These are phyloP conservation scores for Magallana nippona DNA, from an alignment of 2,888 invertebrate species.

Conservation along the genomic window DNA sequence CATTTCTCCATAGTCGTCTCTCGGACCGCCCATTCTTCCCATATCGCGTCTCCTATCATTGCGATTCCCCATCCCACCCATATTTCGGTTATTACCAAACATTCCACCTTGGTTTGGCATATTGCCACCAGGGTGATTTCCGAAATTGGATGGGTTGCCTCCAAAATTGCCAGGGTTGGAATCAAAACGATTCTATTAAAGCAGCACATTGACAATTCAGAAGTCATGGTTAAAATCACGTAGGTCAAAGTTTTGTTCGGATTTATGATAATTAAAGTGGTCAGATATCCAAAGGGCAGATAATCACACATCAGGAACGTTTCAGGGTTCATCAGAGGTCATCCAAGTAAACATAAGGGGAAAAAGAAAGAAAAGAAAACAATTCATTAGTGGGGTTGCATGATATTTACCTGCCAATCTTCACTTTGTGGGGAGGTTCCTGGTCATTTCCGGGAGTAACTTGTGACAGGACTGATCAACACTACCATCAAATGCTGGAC, in stretches of 20 bases:
- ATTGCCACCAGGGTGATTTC: not conserved
- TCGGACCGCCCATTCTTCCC: conserved; percentile 38
- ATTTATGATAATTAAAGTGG: not conserved
- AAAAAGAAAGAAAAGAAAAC: conserved; percentile 44
- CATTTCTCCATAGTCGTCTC: conserved; percentile 51
- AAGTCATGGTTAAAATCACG: too few species aligned
- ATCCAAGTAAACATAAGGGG: conserved; percentile 42
- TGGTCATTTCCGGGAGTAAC: not conserved
- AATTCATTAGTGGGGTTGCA: conserved; percentile 24
- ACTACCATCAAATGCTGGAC: not conserved
- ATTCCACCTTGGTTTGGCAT: conserved; percentile 42
- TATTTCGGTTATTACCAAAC: conserved; percentile 40
- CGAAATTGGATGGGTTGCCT: conserved; percentile 16
- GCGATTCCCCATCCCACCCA: conserved; percentile 46
- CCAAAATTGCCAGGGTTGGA: conserved; percentile 32
- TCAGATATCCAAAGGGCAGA: conserved; percentile 15
- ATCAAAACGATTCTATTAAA: conserved; percentile 34
- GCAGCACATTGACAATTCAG: not conserved
- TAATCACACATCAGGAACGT: conserved; percentile 25
- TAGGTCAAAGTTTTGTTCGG: too few species aligned
- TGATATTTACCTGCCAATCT: not conserved
- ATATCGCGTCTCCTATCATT: conserved; percentile 47
- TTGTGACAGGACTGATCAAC: not conserved
- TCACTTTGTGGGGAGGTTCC: not conserved
- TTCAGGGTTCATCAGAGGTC: conserved; percentile 23